These are phyloP conservation scores for Bombus polaris DNA, from an alignment of 1,140 invertebrate species.

Conservation along the genomic window DNA sequence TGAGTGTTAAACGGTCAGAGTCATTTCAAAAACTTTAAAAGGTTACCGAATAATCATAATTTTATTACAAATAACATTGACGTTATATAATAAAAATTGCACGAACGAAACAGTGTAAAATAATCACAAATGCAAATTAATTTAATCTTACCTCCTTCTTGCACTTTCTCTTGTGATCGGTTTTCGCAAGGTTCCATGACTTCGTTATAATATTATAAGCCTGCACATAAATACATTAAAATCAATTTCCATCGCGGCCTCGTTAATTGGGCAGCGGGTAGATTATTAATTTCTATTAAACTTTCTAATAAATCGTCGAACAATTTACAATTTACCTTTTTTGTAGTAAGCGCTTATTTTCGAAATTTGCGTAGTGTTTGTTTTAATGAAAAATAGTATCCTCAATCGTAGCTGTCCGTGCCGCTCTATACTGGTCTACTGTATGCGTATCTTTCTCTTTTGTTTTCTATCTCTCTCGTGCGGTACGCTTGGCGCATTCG, in stretches of 20 bases:
- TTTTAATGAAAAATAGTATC: constrained; percentile 56
- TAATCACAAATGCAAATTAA: constrained; percentile 15
- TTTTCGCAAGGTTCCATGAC: constrained; percentile 70
- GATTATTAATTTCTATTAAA: neutral
- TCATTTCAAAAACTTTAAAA: constrained; percentile 27
- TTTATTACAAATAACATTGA: constrained; percentile 17
- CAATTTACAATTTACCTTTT: constrained; percentile 17
- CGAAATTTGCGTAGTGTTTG: constrained; percentile 35
- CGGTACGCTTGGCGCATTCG: constrained; percentile 39
- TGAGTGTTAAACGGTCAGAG: neutral
- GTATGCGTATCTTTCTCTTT: constrained; percentile 26
- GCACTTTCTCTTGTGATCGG: constrained; percentile 63
- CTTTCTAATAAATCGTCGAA: neutral
- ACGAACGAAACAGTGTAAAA: neutral
- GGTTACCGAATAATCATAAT: constrained; percentile 50
- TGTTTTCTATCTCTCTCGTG: constrained; percentile 27
- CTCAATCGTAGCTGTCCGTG: constrained; percentile 48
- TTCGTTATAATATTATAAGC: constrained; percentile 59
- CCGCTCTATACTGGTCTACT: constrained; percentile 53
- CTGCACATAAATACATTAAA: constrained; percentile 54
- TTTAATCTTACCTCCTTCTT: constrained; percentile 71
- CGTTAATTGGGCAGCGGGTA: neutral
- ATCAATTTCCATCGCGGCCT: constrained; percentile 39
- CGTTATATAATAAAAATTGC: constrained; percentile 40
- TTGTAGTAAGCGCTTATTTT: constrained; percentile 34